Conservation (phyloP, 2,113 vertebrate genomes). For the Siniperca knerii region DNA sequence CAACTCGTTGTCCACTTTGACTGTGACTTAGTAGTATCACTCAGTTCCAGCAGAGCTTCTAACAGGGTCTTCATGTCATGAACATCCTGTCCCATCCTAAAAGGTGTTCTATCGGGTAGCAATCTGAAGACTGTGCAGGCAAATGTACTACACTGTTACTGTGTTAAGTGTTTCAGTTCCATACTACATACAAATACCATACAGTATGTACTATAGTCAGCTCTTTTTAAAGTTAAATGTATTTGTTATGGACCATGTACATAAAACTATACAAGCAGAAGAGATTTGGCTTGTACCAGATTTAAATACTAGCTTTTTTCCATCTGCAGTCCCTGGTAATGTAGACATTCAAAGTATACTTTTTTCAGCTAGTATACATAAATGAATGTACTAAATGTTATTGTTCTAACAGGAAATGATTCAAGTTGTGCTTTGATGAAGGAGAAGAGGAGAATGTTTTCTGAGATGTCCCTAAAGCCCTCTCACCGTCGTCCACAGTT, state of each 20-base stretch:
- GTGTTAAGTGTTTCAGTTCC: background rate
- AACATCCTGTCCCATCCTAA: conserved; percentile 1
- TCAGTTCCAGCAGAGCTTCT: background rate
- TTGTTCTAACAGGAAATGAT: background rate
- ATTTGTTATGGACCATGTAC: too few species aligned
- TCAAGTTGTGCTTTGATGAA: background rate
- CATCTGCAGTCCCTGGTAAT: too few species aligned
- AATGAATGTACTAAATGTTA: background rate
- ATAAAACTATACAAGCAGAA: too few species aligned
- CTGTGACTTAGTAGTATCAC: background rate
- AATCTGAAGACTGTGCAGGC: too few species aligned
- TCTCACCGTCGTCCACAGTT: background rate
- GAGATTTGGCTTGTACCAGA: too few species aligned
- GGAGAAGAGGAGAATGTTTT: background rate
- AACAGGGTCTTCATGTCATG: background rate
- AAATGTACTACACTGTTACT: background rate
- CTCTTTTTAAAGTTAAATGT: background rate
- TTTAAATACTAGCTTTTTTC: too few species aligned
- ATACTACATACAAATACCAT: background rate
- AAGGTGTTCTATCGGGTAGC: background rate
- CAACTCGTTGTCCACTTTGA: background rate
- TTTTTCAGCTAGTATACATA: background rate
- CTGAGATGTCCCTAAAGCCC: background rate
- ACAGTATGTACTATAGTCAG: background rate
- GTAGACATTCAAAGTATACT: too few species aligned